Evolutionary conservation across 2,113 vertebrate species (phyloP).

Genomic region (Centropus unirufus): DNA sequence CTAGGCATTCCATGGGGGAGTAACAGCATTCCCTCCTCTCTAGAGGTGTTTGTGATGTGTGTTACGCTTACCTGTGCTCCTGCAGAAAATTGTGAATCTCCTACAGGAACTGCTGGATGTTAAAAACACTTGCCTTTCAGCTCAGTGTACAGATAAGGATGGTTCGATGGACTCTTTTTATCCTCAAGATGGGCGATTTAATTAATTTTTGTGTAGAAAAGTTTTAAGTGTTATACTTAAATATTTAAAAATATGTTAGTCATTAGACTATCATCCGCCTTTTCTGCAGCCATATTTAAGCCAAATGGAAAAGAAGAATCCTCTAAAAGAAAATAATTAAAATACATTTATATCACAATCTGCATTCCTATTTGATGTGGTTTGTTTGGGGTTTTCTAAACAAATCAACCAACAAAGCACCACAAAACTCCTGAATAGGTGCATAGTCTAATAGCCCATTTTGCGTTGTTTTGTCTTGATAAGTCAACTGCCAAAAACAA

Average conservation of each 20-base stretch:
- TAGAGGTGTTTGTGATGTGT: too few species aligned
- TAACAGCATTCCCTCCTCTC: not conserved
- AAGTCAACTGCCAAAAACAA: not conserved
- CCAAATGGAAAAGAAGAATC: not conserved
- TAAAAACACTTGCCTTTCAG: not conserved
- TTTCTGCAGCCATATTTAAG: not conserved
- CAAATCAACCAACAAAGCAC: too few species aligned
- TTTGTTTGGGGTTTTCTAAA: not conserved
- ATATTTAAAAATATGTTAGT: not conserved
- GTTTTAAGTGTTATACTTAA: not conserved
- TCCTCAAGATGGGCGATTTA: not conserved
- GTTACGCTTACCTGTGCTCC: not conserved
- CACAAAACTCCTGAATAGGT: not conserved
- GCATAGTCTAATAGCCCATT: not conserved
- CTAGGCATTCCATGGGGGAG: not conserved
- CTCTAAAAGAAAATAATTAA: fast-evolving
- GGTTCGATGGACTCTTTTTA: not conserved
- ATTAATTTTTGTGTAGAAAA: not conserved
- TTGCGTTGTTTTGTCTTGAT: not conserved
- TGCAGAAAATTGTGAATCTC: not conserved
- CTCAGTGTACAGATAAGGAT: not conserved
- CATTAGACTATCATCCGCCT: not conserved
- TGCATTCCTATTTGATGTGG: not conserved
- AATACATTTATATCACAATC: not conserved
- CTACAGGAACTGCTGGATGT: not conserved